Base-by-base conservation (phyloP, 2,113 vertebrate genomes). In the Trichechus manatus region DNA sequence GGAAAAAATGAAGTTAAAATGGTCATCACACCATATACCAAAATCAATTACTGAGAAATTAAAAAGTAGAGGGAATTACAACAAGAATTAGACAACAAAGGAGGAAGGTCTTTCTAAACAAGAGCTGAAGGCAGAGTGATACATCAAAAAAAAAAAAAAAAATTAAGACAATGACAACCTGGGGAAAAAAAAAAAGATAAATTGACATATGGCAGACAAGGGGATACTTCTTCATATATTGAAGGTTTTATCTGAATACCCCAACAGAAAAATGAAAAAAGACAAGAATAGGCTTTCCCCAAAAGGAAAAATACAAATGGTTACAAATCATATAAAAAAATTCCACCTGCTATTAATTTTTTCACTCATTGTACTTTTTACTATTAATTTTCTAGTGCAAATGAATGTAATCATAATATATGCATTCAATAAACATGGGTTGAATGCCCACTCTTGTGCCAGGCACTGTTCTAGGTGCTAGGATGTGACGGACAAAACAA, bases 31-130 rank as follows among this genome's bases (percentile, higher is more conserved):
- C 47, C 36, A 68, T 20, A n/a, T 20, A 11, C 79, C 31, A 56
- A 91, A 72, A 82, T 33, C 20, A 36, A 39, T 53, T 84, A 87
- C 17, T 53, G 42, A 70, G n/a, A 95, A 87, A 72, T 83, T 78
- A 64, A 87, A 90, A 87, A 66, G 33, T 10, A 83, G 27, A 87
- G 8, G 23, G 33, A 79, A 97, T 88, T 93, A 72, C 42, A 82
- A 29, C n/a, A 91, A 74, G 6, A 81, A 86, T 68, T 63, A 74
- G 22, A 84, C 5, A 33, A 50, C 31, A 44, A 70, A 50, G 88
- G 44, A 74, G 36, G 72, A 91, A 78, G 27, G 39, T 53, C n/a
- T 42, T 78, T 81, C 36, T 44, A 56, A 86, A 75, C 3, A 42
- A 39, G 86, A 82, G 83, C 5, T 53, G 11, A 77, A 78, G 17